These are phyloP conservation scores for Epistrophe grossulariae DNA, from an alignment of 2,888 invertebrate species.

Conservation along the genomic window DNA sequence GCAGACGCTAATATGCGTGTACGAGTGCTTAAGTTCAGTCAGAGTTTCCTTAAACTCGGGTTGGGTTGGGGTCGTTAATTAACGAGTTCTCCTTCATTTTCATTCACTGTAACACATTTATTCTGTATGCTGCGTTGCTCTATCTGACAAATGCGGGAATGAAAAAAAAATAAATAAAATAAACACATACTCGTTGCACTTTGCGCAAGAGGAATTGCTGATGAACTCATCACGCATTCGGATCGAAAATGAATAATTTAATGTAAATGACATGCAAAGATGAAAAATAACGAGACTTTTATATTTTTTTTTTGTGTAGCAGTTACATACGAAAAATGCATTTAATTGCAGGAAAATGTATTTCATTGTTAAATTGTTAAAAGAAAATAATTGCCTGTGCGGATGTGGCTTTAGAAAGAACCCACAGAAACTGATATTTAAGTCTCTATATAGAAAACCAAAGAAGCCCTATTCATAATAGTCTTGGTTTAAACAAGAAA, in stretches of 20 bases:
- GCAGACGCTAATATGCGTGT: constrained; percentile 73
- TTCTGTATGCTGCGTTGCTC: constrained; percentile 43
- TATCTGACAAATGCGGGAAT: constrained; percentile 57
- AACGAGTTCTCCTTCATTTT: constrained; percentile 76
- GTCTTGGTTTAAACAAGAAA: constrained; percentile 30
- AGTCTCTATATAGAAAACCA: constrained; percentile 1
- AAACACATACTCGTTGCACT: constrained; percentile 62
- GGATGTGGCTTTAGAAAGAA: constrained; percentile 38
- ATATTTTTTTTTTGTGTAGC: constrained; percentile 12
- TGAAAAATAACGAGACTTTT: constrained; percentile 58
- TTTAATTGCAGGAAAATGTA: constrained; percentile 62
- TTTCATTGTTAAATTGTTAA: constrained; percentile 37
- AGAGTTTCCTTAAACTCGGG: constrained; percentile 58
- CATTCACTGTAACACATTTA: constrained; percentile 66
- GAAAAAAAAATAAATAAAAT: constrained; percentile 26
- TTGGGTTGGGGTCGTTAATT: constrained; percentile 69
- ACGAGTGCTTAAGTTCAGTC: constrained; percentile 72
- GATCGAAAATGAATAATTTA: constrained; percentile 72
- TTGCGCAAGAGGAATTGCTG: constrained; percentile 74
- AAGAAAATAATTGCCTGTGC: constrained; percentile 25
- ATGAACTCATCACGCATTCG: constrained; percentile 75
- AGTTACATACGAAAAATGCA: constrained; percentile 31
- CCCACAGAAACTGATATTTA: constrained; percentile 14
- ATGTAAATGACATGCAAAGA: constrained; percentile 74
- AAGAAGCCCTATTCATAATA: constrained; percentile 22